Evolutionary conservation across 2,888 invertebrate genomes (phyloP), one percentile per base, ranked within the genome.

Genomic region (Epinotia brunnichana): DNA sequence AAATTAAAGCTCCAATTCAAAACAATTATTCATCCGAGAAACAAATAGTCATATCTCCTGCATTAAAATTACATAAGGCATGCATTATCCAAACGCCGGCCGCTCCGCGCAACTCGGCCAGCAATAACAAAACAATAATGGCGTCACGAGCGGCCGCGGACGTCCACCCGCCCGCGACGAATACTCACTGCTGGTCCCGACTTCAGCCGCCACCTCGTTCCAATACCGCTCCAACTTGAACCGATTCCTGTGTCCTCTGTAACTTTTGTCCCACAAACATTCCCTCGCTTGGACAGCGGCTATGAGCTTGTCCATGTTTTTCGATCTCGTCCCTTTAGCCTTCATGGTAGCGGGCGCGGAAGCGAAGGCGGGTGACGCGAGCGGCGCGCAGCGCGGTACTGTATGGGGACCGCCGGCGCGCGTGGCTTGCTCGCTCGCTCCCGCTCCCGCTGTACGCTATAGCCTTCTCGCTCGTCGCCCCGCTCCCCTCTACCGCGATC

Each of bases 241-340:
- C 70, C 91, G 82, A 82, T 92, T 93, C 79, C 91, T 83, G 75
- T 91, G 92, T 29, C 92, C 92, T 74, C 91, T 84, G 73, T 91
- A 92, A 62, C 89, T 90, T 74, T 88, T 92, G 75, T 92, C 93
- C 93, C 93, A 93, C 54, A 92, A 79, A 78, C 92, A 92, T 76
- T 93, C 93, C 67, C 93, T 85, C 2, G 91, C 92, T 75, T 93
- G 93, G 57, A 93, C 93, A 69, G 93, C 92, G n/a, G 89, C 90
- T 62, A 93, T 92, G 0, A 92, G 86, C 77, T 89, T 92, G 77
- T 92, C 91, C 90, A 91, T 90, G 75, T 92, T 91, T 76, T 91
- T 91, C 59, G 89, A 85, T 39, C 90, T 82, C 63, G 87, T 86
- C 73, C 90, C 89, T 80, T 88, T 85, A n/a, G 76, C 77, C 75